Evolutionary conservation across 2,113 vertebrate species (phyloP), one percentile per base, ranked within the genome.

Genomic region (Climacteris rufus): DNA sequence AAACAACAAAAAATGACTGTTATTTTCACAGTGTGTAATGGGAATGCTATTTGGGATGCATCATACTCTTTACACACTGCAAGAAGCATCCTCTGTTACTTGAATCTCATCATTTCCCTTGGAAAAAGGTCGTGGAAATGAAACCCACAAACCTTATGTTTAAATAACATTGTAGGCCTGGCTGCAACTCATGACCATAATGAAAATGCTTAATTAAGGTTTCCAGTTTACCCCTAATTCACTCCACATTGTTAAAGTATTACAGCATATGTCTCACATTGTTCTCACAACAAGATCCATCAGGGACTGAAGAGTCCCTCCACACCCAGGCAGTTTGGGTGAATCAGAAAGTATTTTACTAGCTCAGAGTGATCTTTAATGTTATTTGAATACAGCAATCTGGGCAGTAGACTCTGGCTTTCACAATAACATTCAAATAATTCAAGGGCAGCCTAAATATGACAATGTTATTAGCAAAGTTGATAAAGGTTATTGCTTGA

Each of bases 71-170:
- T 91, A 86, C 79, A 86, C 42, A 91, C 54, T 92, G 63, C 85
- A 88, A 95, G 94, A 96, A 90, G 37, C 66, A 93, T 96, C 64
- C 69, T 93, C 81, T 86, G 66, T 33, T 88, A 35, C 57, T 88
- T 77, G 76, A 92, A 88, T 88, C 76, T 44, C 90, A 93, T 81
- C 17, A 83, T 87, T 95, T 96, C 47, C 66, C 64, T 83, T 91
- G 92, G 85, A 94, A 93, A 89, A 83, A 45, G 39, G 60, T 94
- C 82, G 74, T 64, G 64, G 85, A 91, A 90, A 93, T 83, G 44
- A 96, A 96, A 94, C 76, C 91, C 87, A 94, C 94, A 94, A 90
- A 90, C 39, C 35, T 83, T 74, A 53, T 81, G 76, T 95, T 96
- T 87, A 88, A 91, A 91, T 91, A 96, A 95, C 79, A 71, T 47